Base-by-base conservation (phyloP, 1,140 invertebrate species). In the Calephelis virginiensis region DNA sequence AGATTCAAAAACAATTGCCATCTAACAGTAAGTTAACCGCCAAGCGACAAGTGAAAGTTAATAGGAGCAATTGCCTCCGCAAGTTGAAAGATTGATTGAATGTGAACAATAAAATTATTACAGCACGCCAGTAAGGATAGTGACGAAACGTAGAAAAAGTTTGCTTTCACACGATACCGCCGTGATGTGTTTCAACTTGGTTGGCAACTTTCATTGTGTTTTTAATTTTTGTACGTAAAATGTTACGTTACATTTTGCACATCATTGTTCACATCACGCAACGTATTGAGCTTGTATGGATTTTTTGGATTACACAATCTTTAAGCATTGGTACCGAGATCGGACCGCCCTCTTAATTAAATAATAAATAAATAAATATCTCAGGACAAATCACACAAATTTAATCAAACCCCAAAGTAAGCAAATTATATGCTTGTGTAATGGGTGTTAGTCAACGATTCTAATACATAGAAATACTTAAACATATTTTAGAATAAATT, bases 81-180 rank as follows among this genome's bases (percentile, higher is more conserved):
- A 63, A 59, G 48, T 64, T 11, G 50, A 64, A 60, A 49, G 56
- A 64, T 64, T 63, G 67, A 69, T 69, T 64, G 67, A 69, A 64
- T 28, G 63, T 59, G 67, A 69, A 69, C 67, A 69, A 69, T 64
- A 63, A 69, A 14, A 56, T 11, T 50, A 11, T 60, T 68, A 64
- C 62, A 38, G 43, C 56, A 59, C 37, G 53, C 53, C 37, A 37
- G 12, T 14, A 7, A 59, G 53, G 53, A 37, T 59, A 28, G 28
- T 56, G 62, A 68, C 67, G 62, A 68, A 63, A 68, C 48, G 48
- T 48, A 64, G 56, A 64, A 64, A 69, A 69, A 61, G 67, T n/a
- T 69, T 38, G 12, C 14, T 61, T 69, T 69, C 67, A 47, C 67
- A 64, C 67, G 53, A 11, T n/a, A n/a, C n/a, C 53, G 37, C 9